Base-by-base conservation (phyloP, 2,888 invertebrate genomes). In the Eristalis intricaria region DNA sequence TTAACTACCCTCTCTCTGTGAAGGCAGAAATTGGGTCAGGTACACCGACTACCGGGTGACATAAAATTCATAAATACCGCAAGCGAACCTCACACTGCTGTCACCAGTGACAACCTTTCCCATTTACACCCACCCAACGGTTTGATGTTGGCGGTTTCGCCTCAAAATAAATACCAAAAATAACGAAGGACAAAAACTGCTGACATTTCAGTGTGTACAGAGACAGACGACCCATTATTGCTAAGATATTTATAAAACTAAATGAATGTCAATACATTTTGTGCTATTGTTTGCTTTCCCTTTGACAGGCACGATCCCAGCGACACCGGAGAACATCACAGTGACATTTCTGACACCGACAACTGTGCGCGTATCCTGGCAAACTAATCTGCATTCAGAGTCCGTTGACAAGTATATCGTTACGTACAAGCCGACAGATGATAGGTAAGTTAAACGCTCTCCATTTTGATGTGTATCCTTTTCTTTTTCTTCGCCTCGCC, bases 381-480 rank as follows among this genome's bases (percentile, higher is more conserved):
- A 96, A 90, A 97, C 96, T 84, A 95, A 96, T 91, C 95, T 96
- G 90, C 92, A 91, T 90, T 91, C 91, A 78, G 92, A 92, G 90
- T 93, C 93, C 65, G 96, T 97, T 88, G 97, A 97, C 91, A 97
- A 97, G 93, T 97, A 97, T 94, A 97, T 97, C 94, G 97, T 98
- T 93, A 97, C 96, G 23, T 97, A 97, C 93, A 97, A 97, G 92
- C 97, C 97, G 66, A 96, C 97, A 69, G 97, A 97, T 94, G 97
- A 97, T 94, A 97, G 97, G 97, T 97, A 96, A 95, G 92, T 93
- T 90, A 84, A 79, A 76, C 87, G 87, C 61, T 84, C 76, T 84
- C 87, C 87, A 87, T 68, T 84, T 70, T 63, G 74, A 79, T 76
- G 69, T 78, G 56, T 58, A 11, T 13, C 60, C 26, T 15, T 26